Evolutionary conservation across 2,113 vertebrate genomes (phyloP).

Genomic region (Dascyllus trimaculatus): DNA sequence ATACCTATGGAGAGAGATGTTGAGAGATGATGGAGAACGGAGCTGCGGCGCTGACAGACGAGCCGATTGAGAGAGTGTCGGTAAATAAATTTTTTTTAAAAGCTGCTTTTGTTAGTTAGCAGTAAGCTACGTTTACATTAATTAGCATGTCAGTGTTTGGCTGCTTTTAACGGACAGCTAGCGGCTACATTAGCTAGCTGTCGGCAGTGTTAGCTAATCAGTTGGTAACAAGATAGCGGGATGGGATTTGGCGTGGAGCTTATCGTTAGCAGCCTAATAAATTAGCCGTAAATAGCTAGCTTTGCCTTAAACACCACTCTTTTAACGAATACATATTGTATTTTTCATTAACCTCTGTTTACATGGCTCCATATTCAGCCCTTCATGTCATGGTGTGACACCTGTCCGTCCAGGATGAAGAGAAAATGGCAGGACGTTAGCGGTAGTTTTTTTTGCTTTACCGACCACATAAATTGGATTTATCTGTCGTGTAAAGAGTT

Average conservation of each 20-base stretch:
- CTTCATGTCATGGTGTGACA: conserved; percentile 21
- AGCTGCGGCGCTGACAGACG: conserved; percentile 19
- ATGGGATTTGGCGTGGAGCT: not conserved
- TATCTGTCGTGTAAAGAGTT: too few relatives aligned
- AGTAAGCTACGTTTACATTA: not conserved
- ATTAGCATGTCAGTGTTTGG: not conserved
- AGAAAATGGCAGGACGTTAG: conserved; percentile 21
- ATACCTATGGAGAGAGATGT: not conserved
- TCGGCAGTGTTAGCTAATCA: conserved; percentile 42
- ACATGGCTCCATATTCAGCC: not conserved
- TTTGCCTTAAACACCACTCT: not conserved
- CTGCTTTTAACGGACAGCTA: not conserved
- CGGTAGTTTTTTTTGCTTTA: not conserved
- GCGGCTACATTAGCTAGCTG: conserved; percentile 26
- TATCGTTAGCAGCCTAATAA: not conserved
- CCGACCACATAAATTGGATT: too few relatives aligned
- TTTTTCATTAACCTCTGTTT: not conserved
- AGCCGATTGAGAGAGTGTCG: conserved; percentile 10
- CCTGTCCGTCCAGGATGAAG: conserved; percentile 37
- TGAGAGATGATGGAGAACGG: conserved; percentile 43
- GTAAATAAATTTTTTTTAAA: conserved; percentile 30
- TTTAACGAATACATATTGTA: not conserved
- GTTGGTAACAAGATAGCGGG: conserved; percentile 6
- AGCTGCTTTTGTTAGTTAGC: accelerated
- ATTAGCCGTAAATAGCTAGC: not conserved